These are phyloP conservation scores for Porites cylindrica DNA, from an alignment of 92 coral and sea anemone genomes.

Conservation along the genomic window DNA sequence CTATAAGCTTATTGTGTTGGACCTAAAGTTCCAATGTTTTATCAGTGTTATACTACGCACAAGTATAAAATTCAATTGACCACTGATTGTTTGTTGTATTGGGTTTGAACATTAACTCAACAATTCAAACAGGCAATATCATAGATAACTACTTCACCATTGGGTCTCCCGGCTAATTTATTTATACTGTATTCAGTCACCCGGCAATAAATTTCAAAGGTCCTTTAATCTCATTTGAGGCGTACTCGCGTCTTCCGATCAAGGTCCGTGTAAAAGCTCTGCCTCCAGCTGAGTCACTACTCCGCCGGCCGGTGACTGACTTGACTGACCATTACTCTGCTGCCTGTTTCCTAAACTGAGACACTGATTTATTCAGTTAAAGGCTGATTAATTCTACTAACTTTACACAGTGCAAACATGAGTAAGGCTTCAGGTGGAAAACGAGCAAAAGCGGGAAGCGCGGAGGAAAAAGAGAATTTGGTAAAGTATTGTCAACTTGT, in stretches of 20 bases:
- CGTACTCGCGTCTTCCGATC: slow-evolving; percentile 13
- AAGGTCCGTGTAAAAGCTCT: slow-evolving; percentile 2
- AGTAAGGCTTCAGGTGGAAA: slow-evolving; percentile 22
- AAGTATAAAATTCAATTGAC: slow-evolving; percentile 6
- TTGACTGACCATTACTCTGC: neutral
- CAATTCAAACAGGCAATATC: slow-evolving; percentile 28
- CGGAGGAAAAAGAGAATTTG: slow-evolving; percentile 43
- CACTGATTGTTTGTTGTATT: slow-evolving; percentile 31
- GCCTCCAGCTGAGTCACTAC: neutral
- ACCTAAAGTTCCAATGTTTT: neutral
- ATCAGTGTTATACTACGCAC: slow-evolving; percentile 1
- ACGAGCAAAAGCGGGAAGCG: slow-evolving; percentile 8
- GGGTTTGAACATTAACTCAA: slow-evolving; percentile 42
- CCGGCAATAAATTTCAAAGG: slow-evolving; percentile 31
- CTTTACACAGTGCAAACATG: slow-evolving; percentile 9
- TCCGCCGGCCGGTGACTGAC: neutral
- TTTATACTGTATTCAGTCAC: slow-evolving; percentile 42
- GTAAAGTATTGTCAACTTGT: slow-evolving; percentile 8
- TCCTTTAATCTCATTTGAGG: slow-evolving; percentile 12
- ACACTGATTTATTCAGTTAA: neutral
- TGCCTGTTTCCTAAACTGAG: neutral
- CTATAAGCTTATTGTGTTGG: neutral
- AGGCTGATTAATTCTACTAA: slow-evolving; percentile 8
- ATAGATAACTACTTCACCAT: neutral
- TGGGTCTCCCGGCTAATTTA: slow-evolving; percentile 21